Evolutionary conservation across 2,888 invertebrate species (phyloP).

Genomic region (Orgyia antiqua): DNA sequence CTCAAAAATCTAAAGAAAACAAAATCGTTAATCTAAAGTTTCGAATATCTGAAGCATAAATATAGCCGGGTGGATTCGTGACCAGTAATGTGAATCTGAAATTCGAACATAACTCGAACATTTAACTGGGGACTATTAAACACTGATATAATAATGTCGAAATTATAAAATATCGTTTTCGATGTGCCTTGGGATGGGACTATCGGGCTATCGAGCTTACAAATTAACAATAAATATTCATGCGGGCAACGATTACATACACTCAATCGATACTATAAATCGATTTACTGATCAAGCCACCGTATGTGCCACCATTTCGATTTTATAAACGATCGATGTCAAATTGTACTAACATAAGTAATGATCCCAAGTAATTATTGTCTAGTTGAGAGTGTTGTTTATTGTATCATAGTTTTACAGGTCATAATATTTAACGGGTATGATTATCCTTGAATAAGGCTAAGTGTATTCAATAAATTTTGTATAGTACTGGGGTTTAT

Average conservation of each 20-base stretch:
- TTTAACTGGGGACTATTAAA: slow-evolving; percentile 48
- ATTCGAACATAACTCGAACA: slow-evolving; percentile 39
- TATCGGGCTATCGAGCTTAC: slow-evolving; percentile 55
- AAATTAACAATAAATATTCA: slow-evolving; percentile 75
- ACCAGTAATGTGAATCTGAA: slow-evolving; percentile 46
- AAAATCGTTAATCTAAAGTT: too few species aligned
- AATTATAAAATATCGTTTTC: slow-evolving; percentile 57
- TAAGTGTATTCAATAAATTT: too few species aligned
- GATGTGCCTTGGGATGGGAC: slow-evolving; percentile 58
- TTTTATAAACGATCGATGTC: slow-evolving; percentile 31
- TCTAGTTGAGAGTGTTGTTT: too few species aligned
- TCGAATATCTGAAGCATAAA: slow-evolving; percentile 6
- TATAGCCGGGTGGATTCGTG: slow-evolving; percentile 39
- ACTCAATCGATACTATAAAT: slow-evolving; percentile 28
- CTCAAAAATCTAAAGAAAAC: too few species aligned
- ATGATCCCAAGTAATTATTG: too few species aligned
- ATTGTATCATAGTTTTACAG: too few species aligned
- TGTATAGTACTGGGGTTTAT: too few species aligned
- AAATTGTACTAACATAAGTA: too few species aligned
- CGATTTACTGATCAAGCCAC: slow-evolving; percentile 33
- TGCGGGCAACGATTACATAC: slow-evolving; percentile 45
- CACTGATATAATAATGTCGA: slow-evolving; percentile 56
- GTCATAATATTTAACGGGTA: too few species aligned
- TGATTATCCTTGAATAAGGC: too few species aligned
- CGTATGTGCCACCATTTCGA: slow-evolving; percentile 30